Percentiles rank a stretch among this genome's conserved stretches.
These are phyloP conservation scores for Sussaba pulchella DNA, from an alignment of 2,888 invertebrate genomes.

Conservation along the genomic window DNA sequence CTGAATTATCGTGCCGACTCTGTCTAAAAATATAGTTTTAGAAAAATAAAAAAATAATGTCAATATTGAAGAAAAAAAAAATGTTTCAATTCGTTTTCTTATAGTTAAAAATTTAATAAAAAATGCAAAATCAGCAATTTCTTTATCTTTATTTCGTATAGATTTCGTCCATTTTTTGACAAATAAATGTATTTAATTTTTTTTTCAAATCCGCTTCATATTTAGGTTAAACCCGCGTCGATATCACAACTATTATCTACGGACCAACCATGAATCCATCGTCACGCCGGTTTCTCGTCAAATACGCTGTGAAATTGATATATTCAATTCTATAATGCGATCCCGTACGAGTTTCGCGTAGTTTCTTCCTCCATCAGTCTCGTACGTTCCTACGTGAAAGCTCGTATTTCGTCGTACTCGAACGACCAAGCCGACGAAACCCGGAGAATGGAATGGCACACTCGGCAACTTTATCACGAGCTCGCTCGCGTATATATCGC, in stretches of 20 bases:
- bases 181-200: too few relatives aligned
- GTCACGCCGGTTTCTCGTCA: background rate
- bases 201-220: too few relatives aligned
- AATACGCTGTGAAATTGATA: background rate
- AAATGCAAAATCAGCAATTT: too few relatives aligned
- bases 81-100: too few relatives aligned
- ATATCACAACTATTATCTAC: slow-evolving; percentile 15
- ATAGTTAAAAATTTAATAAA: too few relatives aligned
- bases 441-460: slow-evolving; percentile 54
- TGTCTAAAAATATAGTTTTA: too few relatives aligned
- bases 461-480: slow-evolving; percentile 66
- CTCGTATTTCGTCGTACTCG: slow-evolving; percentile 46
- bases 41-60: too few relatives aligned
- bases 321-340: slow-evolving; percentile 15
- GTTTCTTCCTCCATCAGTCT: background rate
- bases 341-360: slow-evolving; percentile 22
- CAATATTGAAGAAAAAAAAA: too few relatives aligned
- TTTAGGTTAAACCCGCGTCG: too few relatives aligned
- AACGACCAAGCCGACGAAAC: slow-evolving; percentile 48
- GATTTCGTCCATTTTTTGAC: too few relatives aligned
- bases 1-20: too few relatives aligned
- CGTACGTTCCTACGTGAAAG: slow-evolving; percentile 16
- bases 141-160: too few relatives aligned
- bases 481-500: slow-evolving; percentile 31
- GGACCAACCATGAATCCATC: background rate